Conservation (phyloP, 2,888 invertebrate genomes). For the Ariolimax columbianus region DNA sequence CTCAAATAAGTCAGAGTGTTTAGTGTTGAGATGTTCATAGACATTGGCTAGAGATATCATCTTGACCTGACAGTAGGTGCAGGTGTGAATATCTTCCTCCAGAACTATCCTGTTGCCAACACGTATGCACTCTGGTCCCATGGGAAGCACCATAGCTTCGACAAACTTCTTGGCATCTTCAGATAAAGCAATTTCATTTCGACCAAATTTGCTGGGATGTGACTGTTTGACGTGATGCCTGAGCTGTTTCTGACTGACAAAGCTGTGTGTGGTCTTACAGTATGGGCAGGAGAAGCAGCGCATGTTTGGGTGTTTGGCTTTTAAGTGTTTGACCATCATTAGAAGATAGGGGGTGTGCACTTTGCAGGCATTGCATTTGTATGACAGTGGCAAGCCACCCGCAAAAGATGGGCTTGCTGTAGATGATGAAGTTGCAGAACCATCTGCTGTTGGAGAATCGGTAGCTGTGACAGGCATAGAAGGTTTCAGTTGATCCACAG, state of each 20-base stretch:
- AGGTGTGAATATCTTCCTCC: conserved; percentile 72
- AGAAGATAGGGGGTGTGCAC: conserved; percentile 72
- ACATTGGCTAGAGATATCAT: conserved; percentile 68
- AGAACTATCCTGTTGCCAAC: conserved; percentile 61
- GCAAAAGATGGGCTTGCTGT: conserved; percentile 34
- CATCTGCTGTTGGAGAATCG: neutral
- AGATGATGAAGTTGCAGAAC: conserved; percentile 12
- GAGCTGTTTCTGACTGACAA: conserved; percentile 66
- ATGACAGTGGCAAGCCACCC: conserved; percentile 58
- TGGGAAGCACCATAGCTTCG: conserved; percentile 61
- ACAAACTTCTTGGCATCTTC: conserved; percentile 68
- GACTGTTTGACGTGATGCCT: conserved; percentile 65
- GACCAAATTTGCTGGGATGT: conserved; percentile 66
- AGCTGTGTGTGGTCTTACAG: conserved; percentile 66
- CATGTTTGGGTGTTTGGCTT: conserved; percentile 67
- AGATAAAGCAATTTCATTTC: conserved; percentile 70
- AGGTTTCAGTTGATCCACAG: neutral
- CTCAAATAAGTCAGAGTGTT: conserved; percentile 69
- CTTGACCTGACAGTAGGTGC: conserved; percentile 68
- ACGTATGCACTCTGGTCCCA: conserved; percentile 60
- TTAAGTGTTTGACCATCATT: conserved; percentile 69
- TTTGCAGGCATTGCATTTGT: conserved; percentile 71
- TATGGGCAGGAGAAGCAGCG: conserved; percentile 70
- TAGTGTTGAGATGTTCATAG: conserved; percentile 66
- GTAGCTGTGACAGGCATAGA: neutral